These are phyloP conservation scores for Hippocampus abdominalis DNA, from an alignment of 2,113 vertebrate genomes.

Conservation along the genomic window DNA sequence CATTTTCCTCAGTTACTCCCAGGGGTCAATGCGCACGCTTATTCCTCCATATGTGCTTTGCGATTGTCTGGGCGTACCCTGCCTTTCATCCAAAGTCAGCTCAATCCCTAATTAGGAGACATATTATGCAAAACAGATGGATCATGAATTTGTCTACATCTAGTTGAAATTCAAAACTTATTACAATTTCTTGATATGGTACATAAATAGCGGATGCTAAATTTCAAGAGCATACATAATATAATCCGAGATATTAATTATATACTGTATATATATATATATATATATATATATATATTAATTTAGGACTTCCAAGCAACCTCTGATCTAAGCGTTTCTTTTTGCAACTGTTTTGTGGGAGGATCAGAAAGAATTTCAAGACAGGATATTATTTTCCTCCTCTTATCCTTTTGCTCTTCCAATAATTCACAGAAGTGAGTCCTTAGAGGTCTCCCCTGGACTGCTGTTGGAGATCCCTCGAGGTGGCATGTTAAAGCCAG, in stretches of 20 bases:
- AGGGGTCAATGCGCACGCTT: no score
- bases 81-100: no score
- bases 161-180: not conserved
- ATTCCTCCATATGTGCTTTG: no score
- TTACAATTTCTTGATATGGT: not conserved
- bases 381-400: conserved; percentile 7
- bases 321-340: not conserved
- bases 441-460: not conserved
- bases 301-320: not conserved
- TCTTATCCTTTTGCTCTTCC: conserved; percentile 1
- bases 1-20: no score
- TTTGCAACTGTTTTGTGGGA: not conserved
- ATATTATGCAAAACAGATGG: no score
- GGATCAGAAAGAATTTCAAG: conserved; percentile 3
- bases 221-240: not conserved
- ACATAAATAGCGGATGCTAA: not conserved
- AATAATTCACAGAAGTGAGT: conserved; percentile 2
- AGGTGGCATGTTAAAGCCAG: conserved; percentile 2
- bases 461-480: not conserved
- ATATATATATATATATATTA: no score
- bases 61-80: no score
- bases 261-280: no score
- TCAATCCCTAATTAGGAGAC: no score
- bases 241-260: no score
- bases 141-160: not conserved